These are phyloP conservation scores for Volucella inanis DNA, from an alignment of 2,888 invertebrate species.

Conservation along the genomic window DNA sequence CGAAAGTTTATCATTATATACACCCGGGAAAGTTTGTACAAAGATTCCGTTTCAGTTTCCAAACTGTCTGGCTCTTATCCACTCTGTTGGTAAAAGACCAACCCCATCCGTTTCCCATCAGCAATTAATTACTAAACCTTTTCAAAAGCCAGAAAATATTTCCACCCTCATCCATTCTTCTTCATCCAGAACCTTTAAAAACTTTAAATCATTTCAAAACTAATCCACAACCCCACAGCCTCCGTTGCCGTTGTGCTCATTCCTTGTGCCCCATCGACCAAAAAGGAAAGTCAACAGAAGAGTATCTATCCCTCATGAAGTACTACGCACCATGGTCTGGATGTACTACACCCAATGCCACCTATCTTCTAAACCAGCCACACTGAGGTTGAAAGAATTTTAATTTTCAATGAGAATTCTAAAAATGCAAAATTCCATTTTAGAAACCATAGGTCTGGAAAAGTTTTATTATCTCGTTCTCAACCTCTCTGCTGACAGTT, in stretches of 20 bases:
- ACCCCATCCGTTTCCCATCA: background rate
- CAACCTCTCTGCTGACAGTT: background rate
- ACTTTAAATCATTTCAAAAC: conserved; percentile 58
- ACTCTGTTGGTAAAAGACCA: too few relatives aligned
- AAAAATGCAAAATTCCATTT: conserved; percentile 60
- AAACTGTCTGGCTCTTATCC: too few relatives aligned
- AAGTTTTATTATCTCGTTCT: conserved; percentile 43
- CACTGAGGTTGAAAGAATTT: conserved; percentile 45
- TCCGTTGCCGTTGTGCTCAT: background rate
- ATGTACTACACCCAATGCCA: conserved; percentile 1
- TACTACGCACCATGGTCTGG: too few relatives aligned
- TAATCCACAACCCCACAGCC: conserved; percentile 15
- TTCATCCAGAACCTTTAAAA: conserved; percentile 12
- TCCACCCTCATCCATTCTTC: background rate
- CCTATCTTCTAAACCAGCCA: background rate
- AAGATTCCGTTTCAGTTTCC: too few relatives aligned
- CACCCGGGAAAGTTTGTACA: too few relatives aligned
- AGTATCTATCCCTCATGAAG: background rate
- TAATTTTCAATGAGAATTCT: conserved; percentile 64
- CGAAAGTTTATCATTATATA: too few relatives aligned
- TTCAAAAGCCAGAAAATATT: conserved; percentile 5
- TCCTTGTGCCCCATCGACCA: conserved; percentile 1
- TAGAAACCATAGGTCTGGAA: conserved; percentile 56
- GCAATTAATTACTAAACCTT: conserved; percentile 32
- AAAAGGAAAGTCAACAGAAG: conserved; percentile 29